phyloP scores from a whole-genome alignment of 2,113 vertebrate species.

The Isurus oxyrinchus region DNA sequence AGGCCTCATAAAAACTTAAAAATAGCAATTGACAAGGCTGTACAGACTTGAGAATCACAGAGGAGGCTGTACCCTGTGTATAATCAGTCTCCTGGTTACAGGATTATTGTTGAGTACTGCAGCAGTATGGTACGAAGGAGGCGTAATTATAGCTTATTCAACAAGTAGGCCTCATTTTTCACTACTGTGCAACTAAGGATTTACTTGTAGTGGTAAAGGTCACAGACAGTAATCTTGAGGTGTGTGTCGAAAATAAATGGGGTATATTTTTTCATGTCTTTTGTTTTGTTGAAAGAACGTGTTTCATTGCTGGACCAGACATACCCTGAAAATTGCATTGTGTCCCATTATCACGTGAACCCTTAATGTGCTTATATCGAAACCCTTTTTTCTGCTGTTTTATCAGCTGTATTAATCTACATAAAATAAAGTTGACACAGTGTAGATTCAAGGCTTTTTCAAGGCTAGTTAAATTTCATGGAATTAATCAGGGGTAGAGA shows the following conservation, averaged over 20 bases:
- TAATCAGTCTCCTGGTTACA: constrained; percentile 34
- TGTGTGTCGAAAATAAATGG: neutral
- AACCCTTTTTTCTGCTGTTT: neutral
- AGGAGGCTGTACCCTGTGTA: constrained; percentile 22
- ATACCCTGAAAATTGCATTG: neutral
- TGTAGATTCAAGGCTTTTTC: neutral
- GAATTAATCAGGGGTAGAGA: neutral
- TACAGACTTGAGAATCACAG: constrained; percentile 30
- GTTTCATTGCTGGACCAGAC: neutral
- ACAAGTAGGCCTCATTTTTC: constrained; percentile 10
- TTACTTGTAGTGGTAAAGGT: neutral
- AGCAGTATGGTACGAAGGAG: neutral
- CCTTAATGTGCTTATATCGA: neutral
- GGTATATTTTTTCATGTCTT: neutral
- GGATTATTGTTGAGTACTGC: constrained; percentile 23
- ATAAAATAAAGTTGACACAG: neutral
- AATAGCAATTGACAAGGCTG: constrained; percentile 23
- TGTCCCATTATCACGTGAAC: neutral
- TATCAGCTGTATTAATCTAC: neutral
- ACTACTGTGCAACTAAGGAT: constrained; percentile 21
- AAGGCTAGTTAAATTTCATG: neutral
- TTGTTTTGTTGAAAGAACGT: neutral
- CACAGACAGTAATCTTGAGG: neutral
- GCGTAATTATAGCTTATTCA: constrained; percentile 21
- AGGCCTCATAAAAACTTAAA: constrained; percentile 31